Percentiles rank a stretch among this genome's conserved stretches.
Evolutionary conservation across 2,113 vertebrate species (phyloP).

Genomic region (Sander vitreus): DNA sequence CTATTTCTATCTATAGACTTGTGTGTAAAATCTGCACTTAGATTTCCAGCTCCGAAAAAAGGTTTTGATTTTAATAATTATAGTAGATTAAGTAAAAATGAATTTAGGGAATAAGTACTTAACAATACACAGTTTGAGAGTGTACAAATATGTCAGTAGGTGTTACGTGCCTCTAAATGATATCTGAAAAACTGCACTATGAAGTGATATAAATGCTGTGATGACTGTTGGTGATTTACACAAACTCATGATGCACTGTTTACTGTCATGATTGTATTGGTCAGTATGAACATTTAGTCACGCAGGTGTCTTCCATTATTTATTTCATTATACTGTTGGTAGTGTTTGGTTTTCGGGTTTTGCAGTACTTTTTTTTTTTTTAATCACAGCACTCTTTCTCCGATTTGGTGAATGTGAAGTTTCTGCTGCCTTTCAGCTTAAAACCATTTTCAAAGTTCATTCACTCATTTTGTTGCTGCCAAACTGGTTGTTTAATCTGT

Average conservation of each 20-base stretch:
- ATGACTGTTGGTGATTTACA: slow-evolving; percentile 26
- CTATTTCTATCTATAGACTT: not conserved
- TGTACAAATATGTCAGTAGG: slow-evolving; percentile 1
- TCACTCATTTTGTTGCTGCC: not conserved
- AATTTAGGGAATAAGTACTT: not conserved
- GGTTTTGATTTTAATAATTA: slow-evolving; percentile 7
- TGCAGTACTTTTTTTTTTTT: not conserved
- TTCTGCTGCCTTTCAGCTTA: not conserved
- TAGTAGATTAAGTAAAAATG: not conserved
- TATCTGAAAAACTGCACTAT: not conserved
- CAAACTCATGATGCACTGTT: slow-evolving; percentile 14
- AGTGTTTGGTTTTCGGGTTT: not conserved
- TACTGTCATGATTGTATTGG: slow-evolving; percentile 2
- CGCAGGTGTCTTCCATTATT: slow-evolving; percentile 18
- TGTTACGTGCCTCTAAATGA: slow-evolving; percentile 40
- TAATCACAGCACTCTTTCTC: not conserved
- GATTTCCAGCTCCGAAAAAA: not conserved
- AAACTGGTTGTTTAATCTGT: not conserved
- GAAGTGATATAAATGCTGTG: slow-evolving; percentile 7
- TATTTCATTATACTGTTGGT: not conserved
- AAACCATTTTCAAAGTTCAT: not conserved
- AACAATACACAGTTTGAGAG: not conserved
- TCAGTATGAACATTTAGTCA: slow-evolving; percentile 13
- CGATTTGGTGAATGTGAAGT: not conserved
- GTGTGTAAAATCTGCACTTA: too few species aligned